These are phyloP conservation scores for Hiodon tergisus DNA, from an alignment of 2,113 vertebrate species.

Conservation along the genomic window DNA sequence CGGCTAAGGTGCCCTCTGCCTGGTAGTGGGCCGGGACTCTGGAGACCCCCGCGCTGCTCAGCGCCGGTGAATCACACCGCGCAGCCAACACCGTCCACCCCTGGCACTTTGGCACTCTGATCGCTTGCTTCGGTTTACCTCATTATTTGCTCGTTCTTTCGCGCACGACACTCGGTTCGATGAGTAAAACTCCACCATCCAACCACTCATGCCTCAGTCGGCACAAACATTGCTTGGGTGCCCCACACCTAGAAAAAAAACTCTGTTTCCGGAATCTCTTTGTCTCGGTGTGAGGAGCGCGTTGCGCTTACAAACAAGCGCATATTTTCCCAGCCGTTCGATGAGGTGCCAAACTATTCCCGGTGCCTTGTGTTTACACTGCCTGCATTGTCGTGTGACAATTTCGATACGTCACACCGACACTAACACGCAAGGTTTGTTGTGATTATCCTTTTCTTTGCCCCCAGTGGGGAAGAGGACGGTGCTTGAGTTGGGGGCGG, in stretches of 20 bases:
- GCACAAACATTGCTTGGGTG: too few species aligned
- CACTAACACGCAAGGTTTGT: slow-evolving; percentile 8
- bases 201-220: too few species aligned
- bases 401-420: background rate
- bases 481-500: background rate
- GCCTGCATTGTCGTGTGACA: background rate
- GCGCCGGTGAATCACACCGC: slow-evolving; percentile 16
- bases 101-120: slow-evolving; percentile 44
- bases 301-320: background rate
- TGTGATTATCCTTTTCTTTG: background rate
- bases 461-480: background rate
- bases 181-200: too few species aligned
- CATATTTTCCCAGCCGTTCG: background rate
- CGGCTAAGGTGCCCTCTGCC: background rate
- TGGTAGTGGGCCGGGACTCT: slow-evolving; percentile 37
- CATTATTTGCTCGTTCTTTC: slow-evolving; percentile 35
- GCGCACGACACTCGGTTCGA: background rate
- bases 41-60: slow-evolving; percentile 25
- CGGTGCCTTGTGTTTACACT: background rate
- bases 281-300: background rate
- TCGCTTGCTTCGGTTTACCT: slow-evolving; percentile 46
- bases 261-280: background rate
- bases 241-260: background rate
- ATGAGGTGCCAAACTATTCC: background rate
- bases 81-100: slow-evolving; percentile 43